Base-by-base conservation (phyloP, 2,888 invertebrate genomes). In the Andrena dorsata region DNA sequence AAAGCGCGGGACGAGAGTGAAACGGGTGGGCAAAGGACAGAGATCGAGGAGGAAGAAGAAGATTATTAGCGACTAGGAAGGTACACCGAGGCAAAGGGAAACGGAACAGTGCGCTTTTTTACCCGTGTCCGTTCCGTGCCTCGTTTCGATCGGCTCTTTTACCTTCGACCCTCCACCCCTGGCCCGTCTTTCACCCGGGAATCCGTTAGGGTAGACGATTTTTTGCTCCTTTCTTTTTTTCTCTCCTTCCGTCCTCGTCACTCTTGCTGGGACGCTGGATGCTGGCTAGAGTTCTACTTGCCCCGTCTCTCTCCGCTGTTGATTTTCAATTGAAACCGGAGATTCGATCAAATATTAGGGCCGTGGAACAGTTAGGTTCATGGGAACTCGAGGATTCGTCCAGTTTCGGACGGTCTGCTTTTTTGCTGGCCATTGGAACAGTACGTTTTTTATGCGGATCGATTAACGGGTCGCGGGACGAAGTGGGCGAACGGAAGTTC, bases 271-370 rank as follows among this genome's bases (percentile, higher is more conserved):
- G 82, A 60, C 32, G 78, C 75, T 51, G 66, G 71, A 53, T 20
- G 35, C 20, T 51, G 51, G 41, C 26, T 2, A 13, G 49, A 28
- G 20, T 53, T 23, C 60, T 26, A 10, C 63, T 76, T 35, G 63
- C 72, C 88, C 87, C 84, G 47, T 66, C 51, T 80, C 69, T 71
- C 61, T 72, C 77, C 83, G 86, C 88, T 90, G 91, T 92, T 93
- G 93, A 93, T 93, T 92, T 92, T 93, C 93, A 92, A 93, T 93
- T 93, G 93, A 93, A 94, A 93, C 91, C 87, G 82, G 92, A 93
- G 93, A 94, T 93, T 92, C 92, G 92, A 92, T 92, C 92, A 92
- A 93, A 94, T 91, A 93, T 89, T 89, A 88, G 90, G 88, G 82
- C 85, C 86, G 71, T 65, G 83, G 90, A 90, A 92, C 92, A 90